Percentiles rank a stretch among this genome's conserved stretches.
These are phyloP conservation scores for Iselma pallidipennis DNA, from an alignment of 2,888 invertebrate species.

Conservation along the genomic window DNA sequence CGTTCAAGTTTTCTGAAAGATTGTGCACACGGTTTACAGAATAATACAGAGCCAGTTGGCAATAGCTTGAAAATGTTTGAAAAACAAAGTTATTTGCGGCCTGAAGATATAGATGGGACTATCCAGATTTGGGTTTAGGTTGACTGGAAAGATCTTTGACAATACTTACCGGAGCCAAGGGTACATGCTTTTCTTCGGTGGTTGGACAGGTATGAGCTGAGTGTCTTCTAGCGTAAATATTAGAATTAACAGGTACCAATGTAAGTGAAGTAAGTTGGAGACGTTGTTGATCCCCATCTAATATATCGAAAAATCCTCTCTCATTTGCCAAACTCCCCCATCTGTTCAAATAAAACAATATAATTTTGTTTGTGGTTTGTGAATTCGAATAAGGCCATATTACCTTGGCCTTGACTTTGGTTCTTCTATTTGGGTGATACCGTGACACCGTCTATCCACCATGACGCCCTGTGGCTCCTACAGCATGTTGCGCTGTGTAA, in stretches of 20 bases:
- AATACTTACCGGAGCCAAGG: constrained; percentile 16
- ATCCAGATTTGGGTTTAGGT: not conserved
- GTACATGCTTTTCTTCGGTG: constrained; percentile 40
- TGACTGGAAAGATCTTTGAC: not conserved
- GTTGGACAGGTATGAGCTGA: constrained; percentile 50
- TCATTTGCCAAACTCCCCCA: constrained; percentile 51
- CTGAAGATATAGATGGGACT: not conserved
- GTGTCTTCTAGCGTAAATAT: constrained; percentile 53
- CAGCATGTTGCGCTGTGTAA: constrained; percentile 37
- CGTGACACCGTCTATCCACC: constrained; percentile 49
- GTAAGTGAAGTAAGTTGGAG: constrained; percentile 48
- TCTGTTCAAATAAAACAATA: constrained; percentile 31
- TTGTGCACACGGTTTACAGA: not conserved
- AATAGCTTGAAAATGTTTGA: not conserved
- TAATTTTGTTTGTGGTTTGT: not conserved
- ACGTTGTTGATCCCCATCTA: constrained; percentile 43
- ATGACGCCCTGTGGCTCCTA: constrained; percentile 39
- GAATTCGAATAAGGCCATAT: not conserved
- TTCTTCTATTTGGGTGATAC: constrained; percentile 44
- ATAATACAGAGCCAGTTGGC: not conserved
- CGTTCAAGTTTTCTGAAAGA: not conserved
- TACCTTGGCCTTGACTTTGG: constrained; percentile 47
- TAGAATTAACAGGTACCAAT: constrained; percentile 50
- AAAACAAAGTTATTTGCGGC: not conserved
- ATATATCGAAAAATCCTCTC: constrained; percentile 46